Base-by-base conservation (phyloP, 2,797 vertebrate species). In the Sparidentex hasta region DNA sequence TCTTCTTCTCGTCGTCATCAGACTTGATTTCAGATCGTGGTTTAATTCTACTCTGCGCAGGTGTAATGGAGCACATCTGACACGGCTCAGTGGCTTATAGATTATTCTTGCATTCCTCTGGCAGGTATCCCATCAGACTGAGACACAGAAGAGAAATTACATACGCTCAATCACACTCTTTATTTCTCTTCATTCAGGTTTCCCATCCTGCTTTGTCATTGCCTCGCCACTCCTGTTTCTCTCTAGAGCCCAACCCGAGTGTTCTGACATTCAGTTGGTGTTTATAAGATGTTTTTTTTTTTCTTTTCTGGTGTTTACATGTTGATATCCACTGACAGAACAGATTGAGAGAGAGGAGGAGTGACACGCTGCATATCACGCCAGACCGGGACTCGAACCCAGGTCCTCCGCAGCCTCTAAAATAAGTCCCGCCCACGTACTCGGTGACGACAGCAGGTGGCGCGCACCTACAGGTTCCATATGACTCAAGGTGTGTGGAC, bases 41-140 rank as follows among this genome's bases (percentile, higher is more conserved):
- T 47, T 21, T 54, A 33, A 65, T 51, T 76, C 56, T 59, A n/a
- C 52, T 46, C 9, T 17, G 12, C 33, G 72, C 23, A 64, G 63
- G 50, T 65, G 27, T 73, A 64, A 71, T 66, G 23, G 67, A 76
- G 71, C 58, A 29, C 63, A 73, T 80, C 65, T 67, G 44, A 71
- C 44, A 63, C 3, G 29, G 71, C 13, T 70, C 62, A 80, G 38
- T 48, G 62, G 20, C 80, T 79, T 81, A 86, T 87, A 81, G 76
- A 88, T 89, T 71, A 65, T 70, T 25, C 21, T 67, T 47, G 48
- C 66, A 54, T 87, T 80, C 51, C 58, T 66, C 54, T 48, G 83
- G 70, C 74, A 78, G 61, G 66, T 74, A 41, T 78, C 61, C 56
- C 55, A 73, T 82, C 82, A 76, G 33, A 78, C 23, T 64, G 65